Evolutionary conservation across 2,888 invertebrate genomes (phyloP).

Genomic region (Acleris laterana): DNA sequence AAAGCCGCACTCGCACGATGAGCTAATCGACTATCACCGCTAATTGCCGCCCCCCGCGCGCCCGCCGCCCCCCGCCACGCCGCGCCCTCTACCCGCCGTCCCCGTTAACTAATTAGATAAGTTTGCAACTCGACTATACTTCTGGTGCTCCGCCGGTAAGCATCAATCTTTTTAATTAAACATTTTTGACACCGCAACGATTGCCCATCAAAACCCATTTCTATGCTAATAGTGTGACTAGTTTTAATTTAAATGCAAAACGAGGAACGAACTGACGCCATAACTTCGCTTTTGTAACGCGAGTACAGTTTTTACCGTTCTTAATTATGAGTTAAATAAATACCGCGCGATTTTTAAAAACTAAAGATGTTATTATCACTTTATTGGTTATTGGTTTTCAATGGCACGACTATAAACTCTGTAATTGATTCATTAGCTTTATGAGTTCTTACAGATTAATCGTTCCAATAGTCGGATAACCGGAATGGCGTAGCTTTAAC

Average conservation of each 20-base stretch:
- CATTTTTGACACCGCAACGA: conserved; percentile 82
- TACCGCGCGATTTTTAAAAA: conserved; percentile 40
- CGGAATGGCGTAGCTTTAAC: conserved; percentile 15
- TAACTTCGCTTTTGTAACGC: conserved; percentile 37
- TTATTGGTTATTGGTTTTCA: conserved; percentile 48
- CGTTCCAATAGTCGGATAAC: conserved; percentile 20
- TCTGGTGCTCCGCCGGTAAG: conserved; percentile 79
- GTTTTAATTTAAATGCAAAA: conserved; percentile 66
- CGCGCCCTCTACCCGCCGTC: conserved; percentile 43
- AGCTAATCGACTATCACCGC: conserved; percentile 85
- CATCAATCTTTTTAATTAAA: conserved; percentile 85
- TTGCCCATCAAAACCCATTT: conserved; percentile 77
- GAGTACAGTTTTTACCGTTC: conserved; percentile 31
- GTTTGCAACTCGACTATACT: conserved; percentile 83
- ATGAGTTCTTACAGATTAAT: conserved; percentile 19
- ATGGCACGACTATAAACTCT: conserved; percentile 17
- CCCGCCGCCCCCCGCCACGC: conserved; percentile 45
- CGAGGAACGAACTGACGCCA: conserved; percentile 44
- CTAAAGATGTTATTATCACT: conserved; percentile 50
- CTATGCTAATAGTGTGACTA: conserved; percentile 71
- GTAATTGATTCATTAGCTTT: conserved; percentile 31
- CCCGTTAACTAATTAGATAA: conserved; percentile 81
- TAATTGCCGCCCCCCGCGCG: conserved; percentile 71
- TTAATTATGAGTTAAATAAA: conserved; percentile 40
- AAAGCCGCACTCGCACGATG: conserved; percentile 82